Conservation (phyloP, 2,888 invertebrate species). For the Drosophila mettleri region DNA sequence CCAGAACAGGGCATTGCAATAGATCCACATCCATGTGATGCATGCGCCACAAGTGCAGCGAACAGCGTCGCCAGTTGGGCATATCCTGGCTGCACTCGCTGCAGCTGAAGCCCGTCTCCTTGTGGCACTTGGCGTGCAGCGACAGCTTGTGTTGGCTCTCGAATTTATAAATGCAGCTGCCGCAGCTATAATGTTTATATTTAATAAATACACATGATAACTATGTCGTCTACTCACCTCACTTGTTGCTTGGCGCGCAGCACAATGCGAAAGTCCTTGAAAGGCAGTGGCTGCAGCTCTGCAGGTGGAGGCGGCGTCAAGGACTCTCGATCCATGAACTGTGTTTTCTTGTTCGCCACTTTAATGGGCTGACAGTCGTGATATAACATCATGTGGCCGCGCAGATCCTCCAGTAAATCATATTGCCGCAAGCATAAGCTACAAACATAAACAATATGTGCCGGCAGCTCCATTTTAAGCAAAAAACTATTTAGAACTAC, state of each 20-base stretch:
- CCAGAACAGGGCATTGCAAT: slow-evolving; percentile 86
- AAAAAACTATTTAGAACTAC: neutral
- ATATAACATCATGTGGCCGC: slow-evolving; percentile 82
- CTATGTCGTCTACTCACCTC: slow-evolving; percentile 53
- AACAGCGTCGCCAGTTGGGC: slow-evolving; percentile 88
- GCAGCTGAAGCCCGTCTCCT: slow-evolving; percentile 85
- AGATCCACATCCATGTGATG: slow-evolving; percentile 88
- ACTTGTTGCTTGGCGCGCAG: slow-evolving; percentile 68
- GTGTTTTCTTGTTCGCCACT: neutral
- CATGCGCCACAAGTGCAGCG: slow-evolving; percentile 89
- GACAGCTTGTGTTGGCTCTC: slow-evolving; percentile 84
- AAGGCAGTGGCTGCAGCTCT: slow-evolving; percentile 78
- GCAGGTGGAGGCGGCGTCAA: slow-evolving; percentile 3
- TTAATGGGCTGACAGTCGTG: slow-evolving; percentile 70
- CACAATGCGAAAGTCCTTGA: slow-evolving; percentile 82
- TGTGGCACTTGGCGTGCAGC: slow-evolving; percentile 86
- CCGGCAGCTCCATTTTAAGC: slow-evolving; percentile 26
- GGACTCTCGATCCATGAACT: neutral
- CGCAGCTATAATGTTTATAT: slow-evolving; percentile 85
- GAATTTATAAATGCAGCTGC: slow-evolving; percentile 87
- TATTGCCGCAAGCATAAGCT: slow-evolving; percentile 76
- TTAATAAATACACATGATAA: neutral
- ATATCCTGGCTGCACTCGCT: slow-evolving; percentile 86
- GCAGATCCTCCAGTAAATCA: slow-evolving; percentile 75
- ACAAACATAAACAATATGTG: slow-evolving; percentile 73